Conservation (phyloP, 2,797 vertebrate genomes). For the Coracias cyanogaster region DNA sequence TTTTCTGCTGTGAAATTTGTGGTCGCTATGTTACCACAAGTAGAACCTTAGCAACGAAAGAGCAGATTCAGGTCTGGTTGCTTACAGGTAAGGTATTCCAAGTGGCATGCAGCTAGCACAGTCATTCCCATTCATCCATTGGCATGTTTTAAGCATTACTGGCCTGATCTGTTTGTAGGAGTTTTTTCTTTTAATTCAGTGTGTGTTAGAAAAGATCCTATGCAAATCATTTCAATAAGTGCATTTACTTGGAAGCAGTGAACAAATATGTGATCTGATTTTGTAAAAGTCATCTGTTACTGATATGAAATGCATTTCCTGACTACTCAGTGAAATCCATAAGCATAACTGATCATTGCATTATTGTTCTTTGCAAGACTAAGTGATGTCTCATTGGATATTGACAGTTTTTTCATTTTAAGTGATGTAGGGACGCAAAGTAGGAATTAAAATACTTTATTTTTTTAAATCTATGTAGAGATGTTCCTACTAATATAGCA, state of each 20-base stretch:
- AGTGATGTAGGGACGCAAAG: no score
- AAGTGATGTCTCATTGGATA: neutral
- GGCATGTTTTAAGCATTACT: neutral
- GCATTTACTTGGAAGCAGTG: neutral
- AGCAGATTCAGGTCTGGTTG: neutral
- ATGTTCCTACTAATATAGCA: neutral
- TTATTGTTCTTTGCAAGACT: neutral
- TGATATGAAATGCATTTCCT: neutral
- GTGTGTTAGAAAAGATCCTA: neutral
- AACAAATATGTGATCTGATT: neutral
- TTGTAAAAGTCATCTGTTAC: neutral
- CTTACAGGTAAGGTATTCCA: neutral
- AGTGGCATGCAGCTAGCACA: neutral
- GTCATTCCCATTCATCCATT: neutral
- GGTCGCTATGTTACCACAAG: neutral
- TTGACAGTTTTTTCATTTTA: neutral
- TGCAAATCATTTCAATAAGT: neutral
- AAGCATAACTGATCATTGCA: neutral
- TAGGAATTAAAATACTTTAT: neutral
- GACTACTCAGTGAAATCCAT: neutral
- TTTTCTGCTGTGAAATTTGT: neutral
- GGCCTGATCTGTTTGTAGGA: neutral
- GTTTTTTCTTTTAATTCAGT: neutral
- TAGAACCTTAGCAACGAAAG: neutral
- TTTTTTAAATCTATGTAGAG: neutral